Percentiles rank a stretch among this genome's conserved stretches.
Conservation (phyloP, 1,140 invertebrate genomes). For the Drosophila burlai region DNA sequence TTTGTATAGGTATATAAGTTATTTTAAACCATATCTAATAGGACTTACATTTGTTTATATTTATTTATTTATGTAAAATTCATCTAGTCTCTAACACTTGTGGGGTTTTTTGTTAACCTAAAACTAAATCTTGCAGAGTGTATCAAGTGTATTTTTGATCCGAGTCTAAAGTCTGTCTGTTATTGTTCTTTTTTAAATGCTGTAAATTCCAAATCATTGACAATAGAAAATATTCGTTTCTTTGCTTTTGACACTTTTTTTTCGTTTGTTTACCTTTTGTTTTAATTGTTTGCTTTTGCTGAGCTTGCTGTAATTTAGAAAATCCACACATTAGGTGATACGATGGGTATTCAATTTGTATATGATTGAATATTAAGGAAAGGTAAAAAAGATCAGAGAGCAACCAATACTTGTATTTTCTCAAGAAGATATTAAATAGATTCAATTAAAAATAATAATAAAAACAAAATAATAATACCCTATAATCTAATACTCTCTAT, state of each 20-base stretch:
- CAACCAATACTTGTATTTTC: neutral
- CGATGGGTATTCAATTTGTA: neutral
- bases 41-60: no score
- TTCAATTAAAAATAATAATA: neutral
- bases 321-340: conserved; percentile 34
- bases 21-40: neutral
- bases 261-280: conserved; percentile 14
- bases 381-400: neutral
- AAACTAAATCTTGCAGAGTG: neutral
- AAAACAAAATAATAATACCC: neutral
- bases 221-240: conserved; percentile 41
- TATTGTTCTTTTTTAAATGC: conserved; percentile 16
- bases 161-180: neutral
- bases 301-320: conserved; percentile 19
- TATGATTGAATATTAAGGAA: no score
- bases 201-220: conserved; percentile 61
- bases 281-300: conserved; percentile 8
- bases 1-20: no score
- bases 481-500: no score
- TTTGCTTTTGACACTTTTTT: neutral
- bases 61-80: no score
- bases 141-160: neutral
- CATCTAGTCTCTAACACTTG: no score
- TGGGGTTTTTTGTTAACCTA: neutral
- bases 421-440: neutral